phyloP scores from a whole-genome alignment of 2,888 invertebrate genomes.

The Hyles lineata region DNA sequence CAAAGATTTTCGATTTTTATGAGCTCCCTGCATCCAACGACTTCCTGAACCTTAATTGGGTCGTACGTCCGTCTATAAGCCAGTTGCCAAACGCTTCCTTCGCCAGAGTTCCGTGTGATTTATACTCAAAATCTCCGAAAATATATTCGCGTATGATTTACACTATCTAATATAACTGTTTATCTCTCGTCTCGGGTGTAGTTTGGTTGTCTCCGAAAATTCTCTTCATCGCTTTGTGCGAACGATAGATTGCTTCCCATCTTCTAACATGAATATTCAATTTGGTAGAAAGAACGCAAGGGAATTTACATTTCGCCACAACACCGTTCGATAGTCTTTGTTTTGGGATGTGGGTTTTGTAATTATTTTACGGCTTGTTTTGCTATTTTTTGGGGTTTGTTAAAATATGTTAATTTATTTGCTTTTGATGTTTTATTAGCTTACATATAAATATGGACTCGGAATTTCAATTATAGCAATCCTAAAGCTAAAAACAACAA shows the following conservation, averaged over 20 bases:
- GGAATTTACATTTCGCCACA: conserved; percentile 52
- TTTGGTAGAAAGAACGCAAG: conserved; percentile 60
- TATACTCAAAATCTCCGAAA: neutral
- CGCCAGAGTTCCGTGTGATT: neutral
- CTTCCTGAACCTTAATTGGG: too few species aligned
- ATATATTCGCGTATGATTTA: neutral
- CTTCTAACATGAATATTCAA: conserved; percentile 65
- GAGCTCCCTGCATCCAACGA: too few species aligned
- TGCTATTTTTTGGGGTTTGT: conserved; percentile 9
- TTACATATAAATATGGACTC: too few species aligned
- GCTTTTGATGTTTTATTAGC: neutral
- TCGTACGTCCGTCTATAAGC: too few species aligned
- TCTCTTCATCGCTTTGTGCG: conserved; percentile 34
- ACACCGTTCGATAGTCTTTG: conserved; percentile 47
- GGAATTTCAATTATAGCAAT: too few species aligned
- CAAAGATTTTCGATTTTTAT: too few species aligned
- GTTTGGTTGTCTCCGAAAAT: conserved; percentile 28
- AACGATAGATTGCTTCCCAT: conserved; percentile 50
- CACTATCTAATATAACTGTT: neutral
- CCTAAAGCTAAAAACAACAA: too few species aligned
- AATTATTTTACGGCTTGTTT: conserved; percentile 1
- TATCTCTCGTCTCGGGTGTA: conserved; percentile 5
- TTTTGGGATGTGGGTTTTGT: conserved; percentile 42
- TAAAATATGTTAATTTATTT: neutral
- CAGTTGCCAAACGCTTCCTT: too few species aligned